Base-by-base conservation (phyloP, 64 coral and sea anemone species). In the Actinia tenebrosa region DNA sequence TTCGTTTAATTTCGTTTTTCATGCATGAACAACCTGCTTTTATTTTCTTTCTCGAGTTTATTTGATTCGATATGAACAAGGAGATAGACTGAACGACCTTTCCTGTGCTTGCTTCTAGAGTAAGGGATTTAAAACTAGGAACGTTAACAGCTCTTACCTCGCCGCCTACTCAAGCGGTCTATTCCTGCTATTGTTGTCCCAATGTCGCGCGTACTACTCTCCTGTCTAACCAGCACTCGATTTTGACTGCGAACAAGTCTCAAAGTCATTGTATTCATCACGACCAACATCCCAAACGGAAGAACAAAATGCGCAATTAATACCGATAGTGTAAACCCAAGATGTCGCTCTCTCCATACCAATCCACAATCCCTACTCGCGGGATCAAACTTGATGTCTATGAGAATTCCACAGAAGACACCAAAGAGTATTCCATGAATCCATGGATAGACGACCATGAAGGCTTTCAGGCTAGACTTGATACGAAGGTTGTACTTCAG, bases 371-470 rank as follows among this genome's bases (percentile, higher is more conserved):
- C 79, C 79, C 45, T 81, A 16, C 79, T 81, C 10, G 2, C 50
- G 1, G 79, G 79, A 50, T 81, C 79, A 50, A 81, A 81, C 44
- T 81, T 81, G 7, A 81, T 81, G 5, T 45, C 11, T 17, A 81
- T 53, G 20, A 81, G 42, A 47, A 81, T n/a, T 9, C 79, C 79
- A 53, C 79, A 81, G 17, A 81, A 53, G 11, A 81, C 8, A 16
- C 79, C 79, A 81, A 81, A 81, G 46, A 81, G 16, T 5, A 37
- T 17, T 10, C 79, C 79, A 20, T 81, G 22, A 16, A 81, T 22
- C 79, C 79, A 81, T 9, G 79, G 79, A 47, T 22, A 50, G n/a
- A 15, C 79, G 15, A 81, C 15, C 79, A 81, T 81, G 45, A 81
- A 81, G 18, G 50, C 79, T 81, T 81, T 81, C 3, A 53, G 16